These are phyloP conservation scores for Adoxophyes honmai DNA, from an alignment of 1,140 invertebrate genomes.

Conservation along the genomic window DNA sequence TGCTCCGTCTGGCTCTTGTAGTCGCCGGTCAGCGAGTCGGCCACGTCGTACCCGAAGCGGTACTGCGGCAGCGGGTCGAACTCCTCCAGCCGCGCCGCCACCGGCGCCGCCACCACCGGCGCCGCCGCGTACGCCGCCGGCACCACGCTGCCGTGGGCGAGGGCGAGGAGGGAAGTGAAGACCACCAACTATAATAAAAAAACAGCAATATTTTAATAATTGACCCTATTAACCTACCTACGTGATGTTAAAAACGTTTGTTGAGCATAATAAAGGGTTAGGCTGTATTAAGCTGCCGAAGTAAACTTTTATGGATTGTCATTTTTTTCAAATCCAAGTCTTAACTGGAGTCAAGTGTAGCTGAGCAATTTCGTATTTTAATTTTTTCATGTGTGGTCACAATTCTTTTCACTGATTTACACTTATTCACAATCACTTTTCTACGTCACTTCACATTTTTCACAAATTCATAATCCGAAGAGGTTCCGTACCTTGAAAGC, in stretches of 20 bases:
- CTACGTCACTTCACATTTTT: slow-evolving; percentile 40
- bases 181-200: slow-evolving; percentile 55
- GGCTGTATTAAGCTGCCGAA: no score
- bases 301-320: no score
- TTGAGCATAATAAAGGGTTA: no score
- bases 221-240: no score
- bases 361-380: not conserved
- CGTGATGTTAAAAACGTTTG: no score
- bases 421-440: slow-evolving; percentile 50
- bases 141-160: slow-evolving; percentile 50
- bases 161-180: slow-evolving; percentile 54
- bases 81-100: slow-evolving; percentile 70
- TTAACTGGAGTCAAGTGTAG: not conserved
- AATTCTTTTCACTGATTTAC: slow-evolving; percentile 18
- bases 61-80: slow-evolving; percentile 80
- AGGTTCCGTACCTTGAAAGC: slow-evolving; percentile 61
- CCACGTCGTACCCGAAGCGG: slow-evolving; percentile 79
- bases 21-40: slow-evolving; percentile 80
- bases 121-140: slow-evolving; percentile 55
- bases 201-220: no score
- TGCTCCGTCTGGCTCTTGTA: slow-evolving; percentile 80
- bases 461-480: slow-evolving; percentile 42
- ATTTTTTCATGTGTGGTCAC: not conserved
- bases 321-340: not conserved
- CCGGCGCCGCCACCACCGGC: slow-evolving; percentile 53